phyloP scores from a whole-genome alignment of 2,113 vertebrate species.

The Macroglossus sobrinus region DNA sequence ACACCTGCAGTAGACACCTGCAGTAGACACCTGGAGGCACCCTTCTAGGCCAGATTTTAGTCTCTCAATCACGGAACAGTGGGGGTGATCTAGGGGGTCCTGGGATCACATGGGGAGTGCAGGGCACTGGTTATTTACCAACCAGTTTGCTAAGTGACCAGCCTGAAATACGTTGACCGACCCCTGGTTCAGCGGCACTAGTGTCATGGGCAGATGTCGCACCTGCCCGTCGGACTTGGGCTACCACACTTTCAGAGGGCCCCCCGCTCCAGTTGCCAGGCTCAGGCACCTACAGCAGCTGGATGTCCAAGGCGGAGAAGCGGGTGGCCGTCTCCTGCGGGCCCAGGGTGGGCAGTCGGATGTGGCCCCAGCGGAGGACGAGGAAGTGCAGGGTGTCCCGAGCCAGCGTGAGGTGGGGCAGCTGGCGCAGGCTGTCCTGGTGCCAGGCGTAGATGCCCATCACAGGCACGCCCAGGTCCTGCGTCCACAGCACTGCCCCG shows the following conservation, averaged over 20 bases:
- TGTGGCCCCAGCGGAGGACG: constrained; percentile 89
- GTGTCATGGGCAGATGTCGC: neutral
- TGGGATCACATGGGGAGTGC: neutral
- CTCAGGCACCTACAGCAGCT: constrained; percentile 87
- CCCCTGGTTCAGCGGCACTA: neutral
- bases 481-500: constrained; percentile 93
- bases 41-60: neutral
- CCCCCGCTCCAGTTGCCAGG: neutral
- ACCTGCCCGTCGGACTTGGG: neutral
- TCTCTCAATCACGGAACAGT: neutral
- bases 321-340: constrained; percentile 78
- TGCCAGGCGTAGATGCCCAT: constrained; percentile 92
- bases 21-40: neutral
- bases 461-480: constrained; percentile 93
- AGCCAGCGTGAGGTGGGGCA: constrained; percentile 93
- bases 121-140: neutral
- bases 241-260: neutral
- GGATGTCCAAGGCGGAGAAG: constrained; percentile 87
- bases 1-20: too few relatives aligned
- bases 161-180: neutral
- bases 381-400: constrained; percentile 95
- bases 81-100: neutral
- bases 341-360: constrained; percentile 89
- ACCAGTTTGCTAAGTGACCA: neutral
- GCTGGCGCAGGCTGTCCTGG: constrained; percentile 89